Conservation (phyloP, 2,797 vertebrate genomes). For the Typhlichthys eigenmanni region DNA sequence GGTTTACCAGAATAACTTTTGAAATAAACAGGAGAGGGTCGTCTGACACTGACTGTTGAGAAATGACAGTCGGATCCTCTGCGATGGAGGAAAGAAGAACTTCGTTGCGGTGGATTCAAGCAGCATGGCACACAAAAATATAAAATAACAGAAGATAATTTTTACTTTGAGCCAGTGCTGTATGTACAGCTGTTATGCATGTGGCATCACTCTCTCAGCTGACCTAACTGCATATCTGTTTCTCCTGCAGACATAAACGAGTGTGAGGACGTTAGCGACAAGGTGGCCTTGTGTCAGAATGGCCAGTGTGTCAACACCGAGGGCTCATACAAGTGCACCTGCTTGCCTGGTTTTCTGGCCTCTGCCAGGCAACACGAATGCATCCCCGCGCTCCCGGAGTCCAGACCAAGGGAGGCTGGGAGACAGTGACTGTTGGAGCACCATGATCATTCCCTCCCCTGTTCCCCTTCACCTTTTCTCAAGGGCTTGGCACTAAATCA, state of each 20-base stretch:
- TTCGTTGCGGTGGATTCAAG: conserved; percentile 37
- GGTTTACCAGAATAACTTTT: conserved; percentile 47
- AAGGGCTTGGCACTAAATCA: conserved; percentile 62
- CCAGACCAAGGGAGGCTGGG: conserved; percentile 42
- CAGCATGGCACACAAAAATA: conserved; percentile 18
- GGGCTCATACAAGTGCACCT: conserved; percentile 91
- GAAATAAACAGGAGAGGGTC: conserved; percentile 58
- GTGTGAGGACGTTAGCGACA: conserved; percentile 86
- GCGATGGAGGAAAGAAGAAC: conserved; percentile 46
- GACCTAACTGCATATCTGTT: conserved; percentile 25
- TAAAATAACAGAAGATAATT: not conserved
- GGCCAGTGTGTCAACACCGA: conserved; percentile 89
- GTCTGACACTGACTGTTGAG: conserved; percentile 45
- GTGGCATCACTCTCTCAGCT: conserved; percentile 28
- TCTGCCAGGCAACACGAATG: conserved; percentile 84
- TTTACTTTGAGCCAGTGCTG: conserved; percentile 19
- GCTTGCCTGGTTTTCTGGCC: conserved; percentile 81
- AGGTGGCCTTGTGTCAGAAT: conserved; percentile 83
- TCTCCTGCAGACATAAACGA: conserved; percentile 87
- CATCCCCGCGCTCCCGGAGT: conserved; percentile 69
- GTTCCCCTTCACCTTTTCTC: conserved; percentile 20
- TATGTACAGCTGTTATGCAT: conserved; percentile 48
- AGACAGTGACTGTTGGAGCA: conserved; percentile 34
- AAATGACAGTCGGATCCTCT: conserved; percentile 65
- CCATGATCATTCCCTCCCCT: conserved; percentile 37